Base-by-base conservation (phyloP, 2,797 vertebrate genomes). In the Alfaro cultratus region DNA sequence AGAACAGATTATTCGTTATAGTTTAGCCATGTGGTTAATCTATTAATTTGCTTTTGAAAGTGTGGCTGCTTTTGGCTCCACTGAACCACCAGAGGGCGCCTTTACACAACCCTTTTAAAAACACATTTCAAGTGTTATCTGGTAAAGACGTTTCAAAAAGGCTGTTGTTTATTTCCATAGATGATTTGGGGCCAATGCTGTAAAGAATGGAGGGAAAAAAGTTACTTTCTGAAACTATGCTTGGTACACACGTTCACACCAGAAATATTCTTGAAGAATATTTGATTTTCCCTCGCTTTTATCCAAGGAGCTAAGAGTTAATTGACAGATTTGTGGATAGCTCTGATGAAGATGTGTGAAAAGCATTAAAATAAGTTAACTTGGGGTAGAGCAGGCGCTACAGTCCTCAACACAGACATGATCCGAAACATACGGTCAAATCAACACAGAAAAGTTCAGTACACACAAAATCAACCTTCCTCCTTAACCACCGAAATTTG, bases 71-170 rank as follows among this genome's bases (percentile, higher is more conserved):
- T 31, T 46, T 74, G 29, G 23, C 81, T 47, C 15, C 31, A 2
- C 29, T 83, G 46, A 73, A 72, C 88, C 91, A 91, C 72, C 81
- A 93, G 92, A 86, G 88, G 91, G 87, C 81, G 23, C 67, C 67
- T 70, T 70, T 70, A 2, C 26, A 43, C 67, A 26, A n/a, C 23
- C 36, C 36, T 62, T 8, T 34, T 16, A 62, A 62, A 34, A 62
- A 62, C 31, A 62, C 15, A 4, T 18, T 18, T 7, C 7, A 2
- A 31, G n/a, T 31, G 29, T 36, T 39, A 4, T 23, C 21, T 67
- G 34, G 16, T 9, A 6, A 36, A 21, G 31, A 36, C 16, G 0
- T 18, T 64, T 64, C 62, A 21, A 36, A 64, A 64, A 64, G 34
- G 62, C 34, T 41, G 18, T 41, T 41, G 18, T 68, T 41, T 41